Conservation (phyloP, 2,113 vertebrate genomes). For the Calidris pugnax region DNA sequence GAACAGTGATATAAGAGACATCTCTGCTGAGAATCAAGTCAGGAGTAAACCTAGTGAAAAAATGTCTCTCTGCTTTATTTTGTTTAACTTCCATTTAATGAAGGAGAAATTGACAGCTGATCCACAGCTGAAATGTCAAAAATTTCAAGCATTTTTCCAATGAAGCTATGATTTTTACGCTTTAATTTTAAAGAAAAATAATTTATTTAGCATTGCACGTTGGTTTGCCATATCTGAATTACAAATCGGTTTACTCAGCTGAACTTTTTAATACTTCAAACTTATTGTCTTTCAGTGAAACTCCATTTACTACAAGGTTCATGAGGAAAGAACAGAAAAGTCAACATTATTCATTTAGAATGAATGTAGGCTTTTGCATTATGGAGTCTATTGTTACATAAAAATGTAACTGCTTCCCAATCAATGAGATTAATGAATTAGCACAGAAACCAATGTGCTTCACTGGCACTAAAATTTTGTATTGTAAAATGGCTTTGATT, state of each 20-base stretch:
- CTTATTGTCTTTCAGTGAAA: neutral
- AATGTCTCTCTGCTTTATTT: constrained; percentile 19
- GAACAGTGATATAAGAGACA: neutral
- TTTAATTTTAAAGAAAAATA: constrained; percentile 30
- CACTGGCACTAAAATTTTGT: neutral
- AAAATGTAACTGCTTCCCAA: neutral
- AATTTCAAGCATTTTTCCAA: constrained; percentile 1
- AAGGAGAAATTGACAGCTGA: constrained; percentile 47
- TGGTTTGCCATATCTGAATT: neutral
- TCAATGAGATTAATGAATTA: neutral
- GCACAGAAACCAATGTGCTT: neutral
- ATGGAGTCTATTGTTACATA: neutral
- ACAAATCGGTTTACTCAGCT: neutral
- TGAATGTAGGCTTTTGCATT: neutral
- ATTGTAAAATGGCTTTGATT: neutral
- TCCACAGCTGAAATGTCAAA: neutral
- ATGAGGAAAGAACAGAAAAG: neutral
- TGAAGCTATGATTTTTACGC: neutral
- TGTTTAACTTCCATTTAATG: neutral
- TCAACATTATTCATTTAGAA: neutral
- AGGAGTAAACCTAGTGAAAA: constrained; percentile 18
- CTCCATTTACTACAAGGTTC: neutral
- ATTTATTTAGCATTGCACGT: neutral
- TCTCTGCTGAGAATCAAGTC: neutral
- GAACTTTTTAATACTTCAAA: neutral